Conservation (phyloP, 2,888 invertebrate genomes). For the Eueremaeus valkanovi region DNA sequence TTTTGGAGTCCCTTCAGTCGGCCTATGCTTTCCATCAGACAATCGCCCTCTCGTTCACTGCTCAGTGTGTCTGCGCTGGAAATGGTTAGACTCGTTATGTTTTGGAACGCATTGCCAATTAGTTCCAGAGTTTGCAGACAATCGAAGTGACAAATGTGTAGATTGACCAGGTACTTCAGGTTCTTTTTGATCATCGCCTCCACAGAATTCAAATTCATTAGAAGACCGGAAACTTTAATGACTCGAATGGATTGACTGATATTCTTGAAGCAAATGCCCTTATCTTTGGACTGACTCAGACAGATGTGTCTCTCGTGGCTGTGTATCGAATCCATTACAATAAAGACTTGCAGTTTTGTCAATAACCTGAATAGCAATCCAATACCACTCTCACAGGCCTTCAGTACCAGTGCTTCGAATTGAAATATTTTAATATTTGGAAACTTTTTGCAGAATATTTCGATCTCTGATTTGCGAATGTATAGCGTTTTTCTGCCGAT, state of each 20-base stretch:
- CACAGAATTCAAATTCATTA: not conserved
- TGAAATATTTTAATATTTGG: not conserved
- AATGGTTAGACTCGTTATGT: not conserved
- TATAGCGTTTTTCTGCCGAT: not conserved
- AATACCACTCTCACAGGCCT: not conserved
- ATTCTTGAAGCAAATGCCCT: not conserved
- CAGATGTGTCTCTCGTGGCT: not conserved
- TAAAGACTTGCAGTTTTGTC: not conserved
- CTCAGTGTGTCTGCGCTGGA: not conserved
- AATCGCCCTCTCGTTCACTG: not conserved
- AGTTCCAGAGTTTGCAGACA: not conserved
- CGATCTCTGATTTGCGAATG: not conserved
- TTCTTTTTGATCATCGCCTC: not conserved
- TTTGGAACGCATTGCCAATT: not conserved
- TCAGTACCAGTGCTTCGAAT: not conserved
- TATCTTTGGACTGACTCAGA: not conserved
- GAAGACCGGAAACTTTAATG: not conserved
- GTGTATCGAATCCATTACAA: conserved; percentile 2
- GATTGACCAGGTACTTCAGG: not conserved
- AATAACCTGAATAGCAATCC: not conserved
- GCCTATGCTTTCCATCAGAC: not conserved
- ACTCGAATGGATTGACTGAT: not conserved
- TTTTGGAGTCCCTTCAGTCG: not conserved
- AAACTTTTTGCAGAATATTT: not conserved
- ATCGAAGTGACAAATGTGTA: conserved; percentile 25